phyloP scores from a whole-genome alignment of 2,113 vertebrate species.

The Phylloscopus whistleri region DNA sequence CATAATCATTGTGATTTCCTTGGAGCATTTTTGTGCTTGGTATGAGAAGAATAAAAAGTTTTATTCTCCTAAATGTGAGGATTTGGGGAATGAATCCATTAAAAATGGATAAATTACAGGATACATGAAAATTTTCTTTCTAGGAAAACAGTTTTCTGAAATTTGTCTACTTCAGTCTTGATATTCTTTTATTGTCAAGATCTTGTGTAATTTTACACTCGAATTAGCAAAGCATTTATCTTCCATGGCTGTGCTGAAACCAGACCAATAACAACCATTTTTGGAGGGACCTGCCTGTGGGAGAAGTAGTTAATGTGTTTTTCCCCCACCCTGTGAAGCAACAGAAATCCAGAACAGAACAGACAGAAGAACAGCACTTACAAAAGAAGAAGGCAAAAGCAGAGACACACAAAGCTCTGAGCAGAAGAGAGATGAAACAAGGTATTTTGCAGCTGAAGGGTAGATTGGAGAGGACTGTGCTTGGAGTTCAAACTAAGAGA shows the following conservation, averaged over 20 bases:
- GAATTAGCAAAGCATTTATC: neutral
- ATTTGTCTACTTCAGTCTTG: neutral
- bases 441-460: neutral
- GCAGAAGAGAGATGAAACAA: neutral
- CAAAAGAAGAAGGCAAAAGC: neutral
- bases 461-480: neutral
- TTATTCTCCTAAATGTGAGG: neutral
- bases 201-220: neutral
- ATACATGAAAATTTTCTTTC: neutral
- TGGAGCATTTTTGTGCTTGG: neutral
- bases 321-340: neutral
- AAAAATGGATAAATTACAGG: neutral
- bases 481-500: neutral
- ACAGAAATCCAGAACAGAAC: neutral
- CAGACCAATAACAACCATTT: neutral
- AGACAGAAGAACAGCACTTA: neutral
- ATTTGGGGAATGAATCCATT: neutral
- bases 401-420: neutral
- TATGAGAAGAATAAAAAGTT: neutral
- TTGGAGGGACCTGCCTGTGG: neutral
- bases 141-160: neutral
- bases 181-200: neutral
- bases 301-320: neutral
- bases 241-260: neutral
- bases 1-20: neutral